Evolutionary conservation across 1,140 invertebrate genomes (phyloP).

Genomic region (Drosophila truncata): DNA sequence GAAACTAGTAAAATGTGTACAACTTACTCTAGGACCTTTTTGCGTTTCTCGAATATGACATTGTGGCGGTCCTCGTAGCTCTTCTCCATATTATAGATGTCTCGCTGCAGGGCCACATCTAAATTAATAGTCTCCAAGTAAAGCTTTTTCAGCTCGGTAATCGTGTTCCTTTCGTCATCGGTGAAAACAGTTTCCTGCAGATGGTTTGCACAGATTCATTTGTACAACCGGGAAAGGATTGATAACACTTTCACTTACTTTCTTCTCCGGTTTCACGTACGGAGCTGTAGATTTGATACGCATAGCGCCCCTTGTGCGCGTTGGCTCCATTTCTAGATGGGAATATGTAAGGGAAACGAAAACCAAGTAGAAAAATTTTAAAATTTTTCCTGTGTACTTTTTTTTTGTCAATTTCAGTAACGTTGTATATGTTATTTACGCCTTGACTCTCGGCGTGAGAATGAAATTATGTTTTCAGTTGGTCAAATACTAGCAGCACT

Average conservation of each 20-base stretch:
- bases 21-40: conserved; percentile 72
- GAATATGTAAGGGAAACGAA: not conserved
- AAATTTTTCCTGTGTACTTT: not conserved
- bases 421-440: not conserved
- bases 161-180: conserved; percentile 90
- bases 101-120: conserved; percentile 95
- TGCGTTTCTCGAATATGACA: conserved; percentile 76
- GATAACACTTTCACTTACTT: conserved; percentile 20
- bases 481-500: not conserved
- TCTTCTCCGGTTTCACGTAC: conserved; percentile 2
- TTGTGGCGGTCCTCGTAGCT: conserved; percentile 88
- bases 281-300: conserved; percentile 3
- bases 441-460: conserved; percentile 8
- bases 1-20: too few relatives aligned
- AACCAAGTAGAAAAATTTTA: not conserved
- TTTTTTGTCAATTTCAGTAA: not conserved
- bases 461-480: not conserved
- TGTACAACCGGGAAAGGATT: too few relatives aligned
- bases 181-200: conserved; percentile 70
- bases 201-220: not conserved
- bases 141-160: conserved; percentile 95
- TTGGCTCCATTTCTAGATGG: not conserved
- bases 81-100: conserved; percentile 94
- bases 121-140: conserved; percentile 92
- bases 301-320: not conserved